These are phyloP conservation scores for Trachelipus rathkii DNA, from an alignment of 1,140 invertebrate species.

Conservation along the genomic window DNA sequence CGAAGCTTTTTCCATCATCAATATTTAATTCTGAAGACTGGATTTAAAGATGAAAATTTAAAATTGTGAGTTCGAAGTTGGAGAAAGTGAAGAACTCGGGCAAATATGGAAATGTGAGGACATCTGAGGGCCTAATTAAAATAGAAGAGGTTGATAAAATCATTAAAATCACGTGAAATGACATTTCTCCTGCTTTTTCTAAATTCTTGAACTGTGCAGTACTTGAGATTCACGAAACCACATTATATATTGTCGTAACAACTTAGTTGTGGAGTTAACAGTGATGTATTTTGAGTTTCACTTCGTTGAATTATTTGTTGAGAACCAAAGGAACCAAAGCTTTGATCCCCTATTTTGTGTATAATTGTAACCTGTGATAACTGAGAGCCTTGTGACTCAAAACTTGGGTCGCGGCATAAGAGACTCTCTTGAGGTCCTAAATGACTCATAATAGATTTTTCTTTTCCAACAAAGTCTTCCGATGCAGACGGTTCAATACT, in stretches of 20 bases:
- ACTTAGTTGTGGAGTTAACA: neutral
- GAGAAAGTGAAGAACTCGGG: neutral
- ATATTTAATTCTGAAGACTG: neutral
- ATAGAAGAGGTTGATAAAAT: constrained; percentile 31
- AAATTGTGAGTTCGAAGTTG: neutral
- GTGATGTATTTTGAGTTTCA: neutral
- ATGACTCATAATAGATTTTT: neutral
- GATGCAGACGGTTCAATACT: no score
- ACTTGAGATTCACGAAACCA: constrained; percentile 27
- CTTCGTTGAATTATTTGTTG: neutral
- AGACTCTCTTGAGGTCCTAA: constrained; percentile 9
- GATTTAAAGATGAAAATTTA: neutral
- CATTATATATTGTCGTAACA: neutral
- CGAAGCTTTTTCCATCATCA: constrained; percentile 27
- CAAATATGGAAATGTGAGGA: constrained; percentile 33
- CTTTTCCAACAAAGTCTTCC: neutral
- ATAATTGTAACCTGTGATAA: constrained; percentile 36
- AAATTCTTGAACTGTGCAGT: constrained; percentile 36
- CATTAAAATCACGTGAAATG: constrained; percentile 27
- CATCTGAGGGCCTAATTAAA: constrained; percentile 29
- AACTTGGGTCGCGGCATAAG: constrained; percentile 33
- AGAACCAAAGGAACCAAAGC: neutral
- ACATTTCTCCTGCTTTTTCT: constrained; percentile 23
- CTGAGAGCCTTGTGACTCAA: constrained; percentile 38
- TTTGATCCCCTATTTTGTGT: constrained; percentile 12